Evolutionary conservation across 2,797 vertebrate genomes (phyloP).

Genomic region (Girardinus metallicus): DNA sequence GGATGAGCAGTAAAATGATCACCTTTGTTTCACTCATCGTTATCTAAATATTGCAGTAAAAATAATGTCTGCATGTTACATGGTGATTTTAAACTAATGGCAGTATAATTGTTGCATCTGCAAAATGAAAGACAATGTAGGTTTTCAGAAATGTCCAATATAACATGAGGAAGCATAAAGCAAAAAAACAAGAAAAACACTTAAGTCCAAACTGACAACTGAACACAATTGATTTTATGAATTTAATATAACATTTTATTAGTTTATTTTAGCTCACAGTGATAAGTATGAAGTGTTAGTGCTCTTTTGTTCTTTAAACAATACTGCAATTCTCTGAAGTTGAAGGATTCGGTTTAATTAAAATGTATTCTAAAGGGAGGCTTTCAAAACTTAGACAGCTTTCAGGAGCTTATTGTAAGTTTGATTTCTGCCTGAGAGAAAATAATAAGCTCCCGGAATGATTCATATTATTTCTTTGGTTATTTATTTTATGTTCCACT

Average conservation of each 20-base stretch:
- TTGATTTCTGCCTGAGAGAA: constrained; percentile 13
- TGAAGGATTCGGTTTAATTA: background rate
- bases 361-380: background rate
- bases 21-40: background rate
- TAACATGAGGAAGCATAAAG: background rate
- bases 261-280: background rate
- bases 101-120: background rate
- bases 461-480: background rate
- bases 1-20: background rate
- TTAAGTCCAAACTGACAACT: background rate
- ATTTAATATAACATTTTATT: background rate
- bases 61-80: background rate
- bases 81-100: background rate
- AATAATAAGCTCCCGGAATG: background rate
- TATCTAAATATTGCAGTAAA: background rate
- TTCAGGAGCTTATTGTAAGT: constrained; percentile 3
- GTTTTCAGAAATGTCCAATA: background rate
- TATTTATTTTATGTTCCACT: background rate
- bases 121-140: background rate
- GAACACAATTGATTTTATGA: background rate
- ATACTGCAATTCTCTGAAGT: background rate
- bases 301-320: background rate
- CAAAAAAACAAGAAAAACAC: background rate
- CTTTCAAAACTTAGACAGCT: constrained; percentile 6
- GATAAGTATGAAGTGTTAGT: background rate